Conservation (phyloP, 2,113 vertebrate species). For the Procavia capensis region DNA sequence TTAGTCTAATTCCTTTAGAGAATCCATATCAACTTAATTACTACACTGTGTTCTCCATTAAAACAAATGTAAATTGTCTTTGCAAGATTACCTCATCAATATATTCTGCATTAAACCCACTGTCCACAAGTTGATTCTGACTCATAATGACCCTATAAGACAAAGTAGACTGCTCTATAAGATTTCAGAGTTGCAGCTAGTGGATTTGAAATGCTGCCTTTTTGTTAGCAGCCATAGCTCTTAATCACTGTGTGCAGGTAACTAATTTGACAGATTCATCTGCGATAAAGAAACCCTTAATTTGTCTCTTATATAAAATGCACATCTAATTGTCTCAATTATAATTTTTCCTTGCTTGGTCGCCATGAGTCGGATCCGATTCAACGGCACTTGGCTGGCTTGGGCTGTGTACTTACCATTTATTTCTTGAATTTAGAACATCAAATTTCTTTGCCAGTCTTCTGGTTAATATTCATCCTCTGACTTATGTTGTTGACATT, state of each 20-base stretch:
- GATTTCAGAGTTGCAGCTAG: too few species aligned
- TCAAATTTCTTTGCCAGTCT: background rate
- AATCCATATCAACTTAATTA: background rate
- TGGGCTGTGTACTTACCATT: background rate
- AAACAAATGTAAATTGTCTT: background rate
- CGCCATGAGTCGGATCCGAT: too few species aligned
- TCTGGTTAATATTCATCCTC: background rate
- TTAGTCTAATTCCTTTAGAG: background rate
- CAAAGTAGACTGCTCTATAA: too few species aligned
- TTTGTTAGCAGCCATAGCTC: too few species aligned
- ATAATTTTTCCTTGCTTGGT: background rate
- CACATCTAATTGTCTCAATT: background rate
- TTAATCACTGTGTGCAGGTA: background rate
- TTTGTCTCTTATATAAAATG: background rate
- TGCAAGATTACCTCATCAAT: background rate
- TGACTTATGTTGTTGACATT: background rate
- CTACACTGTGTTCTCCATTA: background rate
- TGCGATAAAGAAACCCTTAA: background rate
- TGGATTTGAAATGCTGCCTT: too few species aligned
- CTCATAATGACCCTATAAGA: too few species aligned
- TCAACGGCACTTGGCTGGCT: too few species aligned
- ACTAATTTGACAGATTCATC: background rate
- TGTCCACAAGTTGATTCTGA: too few species aligned
- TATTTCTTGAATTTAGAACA: constrained; percentile 6
- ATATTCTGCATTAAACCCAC: background rate